Evolutionary conservation across 2,113 vertebrate species (phyloP), one percentile per base, ranked within the genome.

Genomic region (Artemisiospiza belli): DNA sequence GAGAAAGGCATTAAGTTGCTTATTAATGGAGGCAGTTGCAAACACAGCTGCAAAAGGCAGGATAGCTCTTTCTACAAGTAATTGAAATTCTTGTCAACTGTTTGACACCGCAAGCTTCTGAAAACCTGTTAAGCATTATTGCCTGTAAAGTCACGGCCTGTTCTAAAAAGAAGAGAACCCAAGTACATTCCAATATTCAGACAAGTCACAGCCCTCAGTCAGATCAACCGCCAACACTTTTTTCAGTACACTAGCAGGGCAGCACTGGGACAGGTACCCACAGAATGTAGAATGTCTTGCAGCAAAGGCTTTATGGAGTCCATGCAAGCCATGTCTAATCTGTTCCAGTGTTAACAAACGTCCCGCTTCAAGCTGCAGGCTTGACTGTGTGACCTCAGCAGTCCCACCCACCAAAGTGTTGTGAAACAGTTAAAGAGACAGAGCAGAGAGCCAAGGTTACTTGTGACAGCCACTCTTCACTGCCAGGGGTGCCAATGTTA

Each of bases 271-370:
- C 9, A 80, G 17, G 20, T 13, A 14, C 11, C n/a, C 47, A 64
- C 0, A 81, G 41, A 86, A 90, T 1, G 1, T 0, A 54, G 10
- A 37, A 5, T 39, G 81, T 46, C 37, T 18, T 80, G n/a, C 4
- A 69, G 11, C 18, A n/a, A 62, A 66, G 8, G 22, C 54, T 44
- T 79, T 47, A 31, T 7, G 8, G 31, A 89, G 18, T n/a, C 35
- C 44, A 66, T 10, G 10, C 14, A 58, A 87, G 47, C 57, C 66
- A 62, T 5, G 4, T 41, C 13, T 57, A 37, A 69, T 12, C 37
- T 37, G 14, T 33, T 49, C 15, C 21, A 28, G 24, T 0, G 5
- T 6, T 63, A 96, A 55, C 10, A 77, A 72, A 31, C 5, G 3
- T 33, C 27, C 15, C 6, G 2, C 22, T 70, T 35, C 28, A 78